Conservation (phyloP, 2,113 vertebrate genomes). For the Pantherophis guttatus region DNA sequence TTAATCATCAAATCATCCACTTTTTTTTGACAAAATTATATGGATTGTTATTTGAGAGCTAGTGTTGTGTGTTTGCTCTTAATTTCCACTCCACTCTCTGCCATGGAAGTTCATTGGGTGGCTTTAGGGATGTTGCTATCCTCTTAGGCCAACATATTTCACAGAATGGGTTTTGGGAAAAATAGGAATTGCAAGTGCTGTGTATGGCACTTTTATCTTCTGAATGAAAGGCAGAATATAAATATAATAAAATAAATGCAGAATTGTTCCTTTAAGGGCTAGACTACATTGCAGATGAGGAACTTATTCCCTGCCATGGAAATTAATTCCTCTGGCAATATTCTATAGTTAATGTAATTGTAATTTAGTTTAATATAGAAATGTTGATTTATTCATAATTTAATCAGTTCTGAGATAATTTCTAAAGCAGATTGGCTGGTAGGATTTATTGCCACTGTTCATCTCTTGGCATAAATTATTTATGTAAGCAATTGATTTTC, state of each 20-base stretch:
- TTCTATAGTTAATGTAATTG: not conserved
- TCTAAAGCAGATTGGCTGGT: too few relatives aligned
- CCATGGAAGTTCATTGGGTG: not conserved
- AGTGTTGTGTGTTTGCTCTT: not conserved
- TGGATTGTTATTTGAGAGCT: not conserved
- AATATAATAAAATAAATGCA: not conserved
- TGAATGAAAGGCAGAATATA: not conserved
- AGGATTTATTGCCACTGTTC: not conserved
- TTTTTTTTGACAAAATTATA: not conserved
- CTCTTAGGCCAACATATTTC: not conserved
- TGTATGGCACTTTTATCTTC: not conserved
- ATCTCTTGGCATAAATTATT: not conserved
- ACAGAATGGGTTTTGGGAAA: not conserved
- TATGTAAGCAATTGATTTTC: not conserved
- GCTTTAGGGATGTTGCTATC: not conserved
- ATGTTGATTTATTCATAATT: not conserved
- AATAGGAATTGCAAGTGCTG: not conserved
- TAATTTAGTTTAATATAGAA: conserved; percentile 7
- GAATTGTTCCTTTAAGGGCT: not conserved
- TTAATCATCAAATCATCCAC: not conserved
- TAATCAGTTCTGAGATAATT: not conserved
- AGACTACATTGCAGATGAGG: not conserved
- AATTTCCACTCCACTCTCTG: not conserved
- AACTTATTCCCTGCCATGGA: not conserved
- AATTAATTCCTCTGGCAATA: not conserved